Base-by-base conservation (phyloP, 2,797 vertebrate genomes). In the Coregonus ussuriensis region DNA sequence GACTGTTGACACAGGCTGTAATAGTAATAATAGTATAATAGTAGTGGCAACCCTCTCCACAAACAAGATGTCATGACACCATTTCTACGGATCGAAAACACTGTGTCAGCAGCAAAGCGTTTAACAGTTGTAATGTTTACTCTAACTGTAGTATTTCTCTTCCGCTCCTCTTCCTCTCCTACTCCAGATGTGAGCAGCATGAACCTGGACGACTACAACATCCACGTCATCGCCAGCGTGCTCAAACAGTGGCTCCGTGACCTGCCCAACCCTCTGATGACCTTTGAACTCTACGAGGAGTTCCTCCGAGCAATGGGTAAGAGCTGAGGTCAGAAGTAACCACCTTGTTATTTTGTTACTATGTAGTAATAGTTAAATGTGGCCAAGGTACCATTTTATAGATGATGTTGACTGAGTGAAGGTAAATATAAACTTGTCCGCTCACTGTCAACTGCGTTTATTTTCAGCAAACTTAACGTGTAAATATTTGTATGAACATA, bases 161-260 rank as follows among this genome's bases (percentile, higher is more conserved):
- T 0, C 6, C 6, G 6, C 37, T 41, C 37, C 37, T 41, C 37
- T 41, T 41, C 37, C 6, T 4, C 31, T 76, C 35, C 29, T 25
- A 15, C 73, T 77, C 15, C 90, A 99, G 98, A 98, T 91, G 95
- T 96, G 3, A 93, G 90, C 85, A 94, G 77, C 0, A 95, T 98
- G 76, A 99, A 94, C 89, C 93, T 99, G 66, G 98, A 99, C 0
- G 97, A 99, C 87, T 99, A 98, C 91, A 98, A 97, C 90, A 98
- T 99, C 90, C 98, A 99, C 0, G 98, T 99, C 85, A 99, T 98
- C 0, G 98, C 97, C 88, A 98, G 97, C 1, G 97, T 99, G 51
- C 96, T 99, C 90, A 99, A 99, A 85, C 98, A 99, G 84, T 99
- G 98, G 98, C 94, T 99, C 53, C 93, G 98, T 9, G 98, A 99